Base-by-base conservation (phyloP, 2,888 invertebrate genomes). In the Campaea margaritaria region DNA sequence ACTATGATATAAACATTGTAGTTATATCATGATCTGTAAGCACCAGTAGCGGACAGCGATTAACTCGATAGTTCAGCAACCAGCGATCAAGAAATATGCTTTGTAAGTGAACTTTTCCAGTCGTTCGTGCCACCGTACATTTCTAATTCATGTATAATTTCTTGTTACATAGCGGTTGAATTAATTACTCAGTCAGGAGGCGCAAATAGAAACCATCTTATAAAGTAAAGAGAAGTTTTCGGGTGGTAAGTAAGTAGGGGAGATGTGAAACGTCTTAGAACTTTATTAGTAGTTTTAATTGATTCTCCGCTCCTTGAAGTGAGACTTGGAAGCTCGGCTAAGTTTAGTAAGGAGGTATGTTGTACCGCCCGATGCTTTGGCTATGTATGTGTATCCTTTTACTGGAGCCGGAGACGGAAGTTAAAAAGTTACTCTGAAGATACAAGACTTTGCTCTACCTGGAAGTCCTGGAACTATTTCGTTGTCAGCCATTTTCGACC, bases 201-300 rank as follows among this genome's bases (percentile, higher is more conserved):
- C 68, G 67, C 69, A 78, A 81, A 78, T 74, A 73, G 73, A 76
- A 74, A 72, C 74, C 72, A 70, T 74, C 72, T 73, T 69, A 73
- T 71, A 70, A 70, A 74, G 70, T 74, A 74, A 75, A 72, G 72
- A 64, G 60, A 82, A 83, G 78, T 83, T 82, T 78, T 73, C 65
- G 73, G 73, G 73, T 69, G 64, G 77, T 72, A 73, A 75, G 77
- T 72, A 73, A 75, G 76, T 71, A 72, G 70, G 62, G 69, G 77
- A 63, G 75, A 70, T 76, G 78, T 76, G 76, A 80, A 81, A 83
- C 75, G 81, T 82, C 84, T 86, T 81, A 79, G 74, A 85, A 83
- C 75, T 85, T 81, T 79, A 82, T 81, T 81, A 81, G 79, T 85
- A 86, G 87, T 87, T 88, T 86, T 88, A 87, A 88, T 88, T 87